Evolutionary conservation across 1,140 invertebrate genomes (phyloP), one percentile per base, ranked within the genome.

Genomic region (Zaprionus ornatus): DNA sequence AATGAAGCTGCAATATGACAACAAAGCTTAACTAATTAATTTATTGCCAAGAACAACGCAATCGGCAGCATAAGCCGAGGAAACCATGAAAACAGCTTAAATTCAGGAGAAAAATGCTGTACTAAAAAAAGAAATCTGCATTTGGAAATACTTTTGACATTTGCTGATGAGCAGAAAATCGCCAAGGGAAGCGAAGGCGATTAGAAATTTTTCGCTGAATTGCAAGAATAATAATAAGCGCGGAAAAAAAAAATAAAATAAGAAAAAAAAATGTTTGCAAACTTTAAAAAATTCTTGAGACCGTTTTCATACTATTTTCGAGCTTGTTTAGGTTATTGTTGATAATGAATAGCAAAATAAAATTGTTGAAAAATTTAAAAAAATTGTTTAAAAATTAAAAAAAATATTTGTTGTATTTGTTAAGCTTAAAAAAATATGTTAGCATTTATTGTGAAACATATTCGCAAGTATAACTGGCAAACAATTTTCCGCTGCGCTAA

Each of bases 1-100:
- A 65, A 75, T 75, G 73, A 71, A 75, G 56, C 67, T 75, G 60
- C 73, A 65, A 59, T 70, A 74, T 68, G 65, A 69, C 65, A 57
- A 59, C 66, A 75, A 59, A 71, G 73, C 60, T 71, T 75, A 75
- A 71, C 52, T 64, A 75, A 75, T 75, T 75, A 75, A 75, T 75
- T 74, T 70, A 70, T 74, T 70, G 72, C 66, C 52, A 15, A 45
- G 29, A 63, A 50, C 50, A 69, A 69, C 50, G 15, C 56, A 69
- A 70, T 67, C 27, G n/a, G 60, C n/a, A 15, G 17, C n/a, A 35
- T 29, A 62, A 57, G 61, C 69, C 21, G 29, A 54, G 29, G 63
- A 23, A 40, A n/a, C 55, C 63, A 60, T 32, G 45, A 67, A 67
- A 72, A 61, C 32, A 35, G 57, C 62, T 45, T 72, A 37, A 37